phyloP scores from a whole-genome alignment of 2,888 invertebrate genomes.

The Drosophila paucipuncta region DNA sequence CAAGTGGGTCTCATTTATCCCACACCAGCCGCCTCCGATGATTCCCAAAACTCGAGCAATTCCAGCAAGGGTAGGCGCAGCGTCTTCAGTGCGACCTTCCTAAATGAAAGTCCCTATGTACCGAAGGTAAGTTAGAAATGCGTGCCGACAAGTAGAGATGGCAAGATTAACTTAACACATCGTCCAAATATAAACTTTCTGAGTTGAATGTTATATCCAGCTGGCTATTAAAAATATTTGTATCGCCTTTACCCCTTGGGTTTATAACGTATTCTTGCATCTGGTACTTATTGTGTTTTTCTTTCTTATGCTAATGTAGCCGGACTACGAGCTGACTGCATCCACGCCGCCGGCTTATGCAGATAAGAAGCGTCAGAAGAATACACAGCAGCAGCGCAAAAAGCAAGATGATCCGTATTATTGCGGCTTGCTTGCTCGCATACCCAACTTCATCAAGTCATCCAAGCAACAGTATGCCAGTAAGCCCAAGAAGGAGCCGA shows the following conservation, averaged over 20 bases:
- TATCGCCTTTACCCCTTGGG: not conserved
- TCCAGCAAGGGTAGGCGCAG: conserved; percentile 81
- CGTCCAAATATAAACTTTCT: too few species aligned
- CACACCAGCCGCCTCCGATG: conserved; percentile 81
- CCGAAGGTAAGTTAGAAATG: conserved; percentile 78
- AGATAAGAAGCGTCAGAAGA: conserved; percentile 73
- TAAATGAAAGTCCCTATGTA: conserved; percentile 84
- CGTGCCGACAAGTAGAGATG: not conserved
- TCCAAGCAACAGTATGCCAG: conserved; percentile 68
- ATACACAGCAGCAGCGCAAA: conserved; percentile 77
- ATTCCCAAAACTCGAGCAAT: conserved; percentile 79
- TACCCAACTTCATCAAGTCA: conserved; percentile 89
- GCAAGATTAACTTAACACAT: not conserved
- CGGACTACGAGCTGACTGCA: conserved; percentile 82
- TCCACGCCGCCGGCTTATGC: conserved; percentile 66
- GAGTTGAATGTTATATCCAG: not conserved
- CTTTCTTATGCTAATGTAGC: conserved; percentile 56
- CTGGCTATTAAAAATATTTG: not conserved
- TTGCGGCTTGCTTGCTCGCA: conserved; percentile 89
- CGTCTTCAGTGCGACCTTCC: conserved; percentile 77
- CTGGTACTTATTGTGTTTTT: not conserved
- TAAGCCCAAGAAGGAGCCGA: conserved; percentile 80
- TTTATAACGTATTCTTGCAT: not conserved
- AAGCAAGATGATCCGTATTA: conserved; percentile 90
- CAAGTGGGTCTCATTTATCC: conserved; percentile 84